Conservation (phyloP, 1,140 invertebrate genomes). For the Berghia stephanieae region DNA sequence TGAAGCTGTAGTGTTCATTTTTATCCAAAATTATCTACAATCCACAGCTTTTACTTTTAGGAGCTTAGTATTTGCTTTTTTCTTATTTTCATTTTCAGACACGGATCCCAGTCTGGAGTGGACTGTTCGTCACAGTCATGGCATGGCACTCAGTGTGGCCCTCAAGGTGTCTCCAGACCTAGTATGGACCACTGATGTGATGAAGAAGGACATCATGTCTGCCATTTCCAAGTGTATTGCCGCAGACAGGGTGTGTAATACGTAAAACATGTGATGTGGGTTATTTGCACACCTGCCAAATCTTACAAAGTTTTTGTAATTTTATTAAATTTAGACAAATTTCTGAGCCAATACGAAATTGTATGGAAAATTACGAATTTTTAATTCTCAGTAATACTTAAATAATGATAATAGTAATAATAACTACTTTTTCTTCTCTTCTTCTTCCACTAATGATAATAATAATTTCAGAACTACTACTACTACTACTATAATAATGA, state of each 20-base stretch:
- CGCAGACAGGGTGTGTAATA: conserved; percentile 49
- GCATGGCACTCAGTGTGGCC: conserved; percentile 83
- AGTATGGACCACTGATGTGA: conserved; percentile 35
- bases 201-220: conserved; percentile 35
- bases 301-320: not conserved
- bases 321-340: not conserved
- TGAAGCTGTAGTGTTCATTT: too few relatives aligned
- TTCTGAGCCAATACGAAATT: too few relatives aligned
- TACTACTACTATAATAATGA: too few relatives aligned
- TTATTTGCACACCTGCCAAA: too few relatives aligned
- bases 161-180: conserved; percentile 83
- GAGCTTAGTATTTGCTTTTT: not conserved
- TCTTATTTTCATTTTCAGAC: conserved; percentile 36
- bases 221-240: conserved; percentile 38
- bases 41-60: not conserved
- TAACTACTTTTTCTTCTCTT: too few relatives aligned
- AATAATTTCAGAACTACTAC: too few relatives aligned
- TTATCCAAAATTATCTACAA: not conserved
- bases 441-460: too few relatives aligned
- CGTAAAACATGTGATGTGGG: too few relatives aligned
- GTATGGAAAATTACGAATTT: too few relatives aligned
- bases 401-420: too few relatives aligned
- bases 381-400: too few relatives aligned
- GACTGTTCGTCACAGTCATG: conserved; percentile 85
- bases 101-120: conserved; percentile 48